A percentile compares a stretch with the other conserved stretches of the same genome.
phyloP scores from a whole-genome alignment of 2,797 vertebrate species.

The Sphenodon punctatus region DNA sequence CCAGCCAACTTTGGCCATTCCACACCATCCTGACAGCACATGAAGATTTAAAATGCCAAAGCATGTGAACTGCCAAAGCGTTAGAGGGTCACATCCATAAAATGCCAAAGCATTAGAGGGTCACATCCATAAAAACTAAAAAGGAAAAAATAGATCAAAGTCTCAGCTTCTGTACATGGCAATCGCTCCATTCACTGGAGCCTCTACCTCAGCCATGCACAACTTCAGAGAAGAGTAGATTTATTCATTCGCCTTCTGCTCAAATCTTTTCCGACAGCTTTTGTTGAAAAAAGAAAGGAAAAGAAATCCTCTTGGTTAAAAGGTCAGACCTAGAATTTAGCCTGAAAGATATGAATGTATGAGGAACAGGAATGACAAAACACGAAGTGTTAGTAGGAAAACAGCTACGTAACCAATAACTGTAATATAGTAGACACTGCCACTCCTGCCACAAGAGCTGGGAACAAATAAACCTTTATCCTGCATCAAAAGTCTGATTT shows the following conservation, averaged over 20 bases:
- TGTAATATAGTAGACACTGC: background rate
- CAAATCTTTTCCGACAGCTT: background rate
- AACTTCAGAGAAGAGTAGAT: background rate
- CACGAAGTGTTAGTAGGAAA: background rate
- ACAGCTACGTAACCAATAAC: background rate
- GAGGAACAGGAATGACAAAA: background rate
- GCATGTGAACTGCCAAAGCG: accelerated
- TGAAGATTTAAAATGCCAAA: background rate
- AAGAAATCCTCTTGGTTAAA: background rate
- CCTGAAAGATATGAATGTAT: background rate
- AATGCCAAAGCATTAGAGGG: background rate
- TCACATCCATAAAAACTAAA: background rate
- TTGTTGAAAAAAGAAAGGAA: background rate
- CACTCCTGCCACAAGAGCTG: background rate
- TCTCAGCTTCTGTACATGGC: background rate
- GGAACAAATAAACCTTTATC: background rate
- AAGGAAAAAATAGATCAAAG: background rate
- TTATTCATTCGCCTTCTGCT: background rate
- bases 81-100: background rate
- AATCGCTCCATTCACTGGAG: background rate
- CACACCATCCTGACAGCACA: background rate
- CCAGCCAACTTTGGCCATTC: too few relatives aligned
- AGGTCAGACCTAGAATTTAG: background rate
- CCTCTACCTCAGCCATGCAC: background rate
- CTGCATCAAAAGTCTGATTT: constrained; percentile 11